phyloP scores from a whole-genome alignment of 2,888 invertebrate genomes.

The Apomyelois bistriatella region DNA sequence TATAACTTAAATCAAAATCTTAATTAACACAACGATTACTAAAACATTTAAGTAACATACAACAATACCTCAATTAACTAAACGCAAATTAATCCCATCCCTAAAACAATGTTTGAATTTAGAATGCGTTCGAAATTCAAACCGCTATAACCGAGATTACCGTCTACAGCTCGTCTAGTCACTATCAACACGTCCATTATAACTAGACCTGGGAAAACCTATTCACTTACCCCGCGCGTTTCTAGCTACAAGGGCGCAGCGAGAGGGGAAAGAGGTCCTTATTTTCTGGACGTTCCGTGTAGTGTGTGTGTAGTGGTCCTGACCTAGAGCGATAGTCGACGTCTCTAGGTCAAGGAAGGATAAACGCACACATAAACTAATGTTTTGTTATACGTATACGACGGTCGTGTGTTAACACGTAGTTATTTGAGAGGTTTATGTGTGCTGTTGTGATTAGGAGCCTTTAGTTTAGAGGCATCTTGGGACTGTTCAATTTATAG shows the following conservation, averaged over 20 bases:
- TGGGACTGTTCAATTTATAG: neutral
- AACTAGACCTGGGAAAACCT: constrained; percentile 36
- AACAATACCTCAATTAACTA: constrained; percentile 6
- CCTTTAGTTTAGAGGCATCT: neutral
- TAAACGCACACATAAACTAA: constrained; percentile 59
- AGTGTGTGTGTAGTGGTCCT: constrained; percentile 66
- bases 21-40: neutral
- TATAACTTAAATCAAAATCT: too few relatives aligned
- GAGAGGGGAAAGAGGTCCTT: constrained; percentile 35
- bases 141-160: constrained; percentile 23
- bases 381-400: constrained; percentile 6
- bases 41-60: neutral
- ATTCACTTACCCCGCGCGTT: constrained; percentile 37
- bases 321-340: constrained; percentile 74
- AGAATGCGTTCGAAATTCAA: constrained; percentile 11
- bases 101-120: constrained; percentile 8
- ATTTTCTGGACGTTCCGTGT: constrained; percentile 47
- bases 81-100: constrained; percentile 12
- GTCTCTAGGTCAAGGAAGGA: constrained; percentile 78
- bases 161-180: constrained; percentile 73
- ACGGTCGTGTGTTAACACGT: neutral
- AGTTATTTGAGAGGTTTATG: neutral
- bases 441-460: neutral
- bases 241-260: constrained; percentile 15
- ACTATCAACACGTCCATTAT: constrained; percentile 44